Base-by-base conservation (phyloP, 2,797 vertebrate species). In the Mormyrops boulengeri region DNA sequence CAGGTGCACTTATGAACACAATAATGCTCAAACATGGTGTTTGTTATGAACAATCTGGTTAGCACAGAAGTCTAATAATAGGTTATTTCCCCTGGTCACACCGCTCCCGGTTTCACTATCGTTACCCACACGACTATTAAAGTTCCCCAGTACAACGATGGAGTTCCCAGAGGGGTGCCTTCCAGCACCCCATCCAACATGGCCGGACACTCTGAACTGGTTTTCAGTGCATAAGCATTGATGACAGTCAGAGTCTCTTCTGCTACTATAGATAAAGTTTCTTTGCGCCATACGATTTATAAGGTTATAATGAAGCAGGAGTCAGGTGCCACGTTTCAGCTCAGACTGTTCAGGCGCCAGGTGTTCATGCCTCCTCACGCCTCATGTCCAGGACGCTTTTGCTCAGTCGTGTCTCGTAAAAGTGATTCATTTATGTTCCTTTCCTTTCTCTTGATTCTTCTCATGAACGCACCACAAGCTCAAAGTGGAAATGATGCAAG, bases 351-450 rank as follows among this genome's bases (percentile, higher is more conserved):
- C 41, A 80, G 38, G 7, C 19, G 2, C 41, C 73, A 80, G 73
- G 38, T 73, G 66, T 73, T 44, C 38, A 44, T 85, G 93, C 93
- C 30, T 73, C 66, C 66, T 73, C 30, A 38, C 30, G 4, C 38
- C 30, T 73, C 14, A 92, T 94, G 95, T 93, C 93, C 44, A 22
- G 47, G 89, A 90, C 62, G 88, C 55, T 89, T 60, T 7, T 19
- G 52, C 52, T 34, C 14, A 41, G 85, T 14, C 2, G 50, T 53
- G 34, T 38, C 38, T 41, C 34, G 41, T 88, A 57, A 62, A 47
- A 3, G 22, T 44, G 44, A 52, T 80, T 90, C 8, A 87, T 87
- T 77, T 44, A 8, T 50, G 47, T n/a, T 62, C 17, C 88, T 88
- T 92, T 92, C 4, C 0, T 87, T 89, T 26, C n/a, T 62, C n/a